Base-by-base conservation (phyloP, 2,797 vertebrate genomes). In the Bradypus variegatus region DNA sequence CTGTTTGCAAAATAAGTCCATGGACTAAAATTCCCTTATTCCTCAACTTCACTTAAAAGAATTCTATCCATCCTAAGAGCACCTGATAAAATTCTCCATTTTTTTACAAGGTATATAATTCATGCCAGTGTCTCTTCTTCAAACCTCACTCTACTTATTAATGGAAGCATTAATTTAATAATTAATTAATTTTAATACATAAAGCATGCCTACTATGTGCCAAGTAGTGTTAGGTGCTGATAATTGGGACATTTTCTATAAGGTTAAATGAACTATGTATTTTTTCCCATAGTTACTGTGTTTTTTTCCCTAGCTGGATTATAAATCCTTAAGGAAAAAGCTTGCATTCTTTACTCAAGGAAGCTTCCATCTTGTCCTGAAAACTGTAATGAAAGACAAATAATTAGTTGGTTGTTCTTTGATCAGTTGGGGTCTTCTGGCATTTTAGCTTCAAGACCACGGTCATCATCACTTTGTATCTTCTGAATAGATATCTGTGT, bases 31-130 rank as follows among this genome's bases (percentile, higher is more conserved):
- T 67, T 73, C 38, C 18, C 29, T 90, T 79, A 9, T 84, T 53
- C 41, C 10, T 18, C 69, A 31, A 90, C 55, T 86, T 78, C 15
- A 73, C 89, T 94, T 91, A 19, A 90, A 94, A 88, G 65, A 94
- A 55, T 69, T 72, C 33, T n/a, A 65, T 38, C 41, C 23, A 50
- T 36, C 33, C 38, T 91, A 14, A 69, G 29, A 92, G 73, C 77
- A 82, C 58, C 41, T 58, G 14, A 29, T 94, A 50, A 79, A 18
- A 65, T 88, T 91, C 19, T n/a, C 62, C 64, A 69, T 82, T 75
- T 18, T 58, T 88, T 33, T 23, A 48, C 21, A 89, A n/a, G 21
- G 53, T 5, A 86, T 86, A 73, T 55, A 64, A 50, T 16, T 92
- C 11, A 36, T n/a, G 15, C 16, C n/a, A 50, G 2, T 53, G n/a